A percentile compares a stretch with the other conserved stretches of the same genome.
These are phyloP conservation scores for Drosophila tanythrix DNA, from an alignment of 2,888 invertebrate species.

Conservation along the genomic window DNA sequence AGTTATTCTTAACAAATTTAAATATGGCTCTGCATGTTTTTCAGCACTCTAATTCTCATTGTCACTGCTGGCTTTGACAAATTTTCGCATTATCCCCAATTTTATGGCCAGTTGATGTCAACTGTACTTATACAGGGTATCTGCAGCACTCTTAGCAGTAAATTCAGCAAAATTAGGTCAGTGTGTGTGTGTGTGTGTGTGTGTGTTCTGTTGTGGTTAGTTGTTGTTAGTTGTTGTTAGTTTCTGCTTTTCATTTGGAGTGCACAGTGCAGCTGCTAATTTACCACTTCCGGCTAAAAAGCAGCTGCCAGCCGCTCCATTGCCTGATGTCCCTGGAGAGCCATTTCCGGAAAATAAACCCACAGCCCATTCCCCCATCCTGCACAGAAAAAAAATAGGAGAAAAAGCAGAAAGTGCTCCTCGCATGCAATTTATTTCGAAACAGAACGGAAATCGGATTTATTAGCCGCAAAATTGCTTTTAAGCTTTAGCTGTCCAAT, in stretches of 20 bases:
- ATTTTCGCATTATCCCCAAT: no score
- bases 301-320: slow-evolving; percentile 29
- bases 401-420: slow-evolving; percentile 3
- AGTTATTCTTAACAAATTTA: background rate
- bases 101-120: no score
- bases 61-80: no score
- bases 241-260: slow-evolving; percentile 42
- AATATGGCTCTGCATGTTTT: no score
- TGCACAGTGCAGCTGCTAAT: slow-evolving; percentile 64
- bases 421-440: slow-evolving; percentile 80
- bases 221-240: background rate
- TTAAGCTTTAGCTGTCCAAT: slow-evolving; percentile 66
- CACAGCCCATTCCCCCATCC: slow-evolving; percentile 9
- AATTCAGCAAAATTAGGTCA: slow-evolving; percentile 58
- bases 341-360: slow-evolving; percentile 63
- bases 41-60: no score
- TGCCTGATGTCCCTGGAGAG: slow-evolving; percentile 47
- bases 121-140: slow-evolving; percentile 25
- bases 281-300: slow-evolving; percentile 71
- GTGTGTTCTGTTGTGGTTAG: slow-evolving; percentile 1
- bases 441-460: slow-evolving; percentile 83
- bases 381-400: background rate
- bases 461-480: slow-evolving; percentile 84
- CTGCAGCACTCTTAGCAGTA: slow-evolving; percentile 4
- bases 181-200: slow-evolving; percentile 25